Evolutionary conservation across 2,113 vertebrate species (phyloP), one percentile per base, ranked within the genome.

Genomic region (Poeciliopsis retropinna): DNA sequence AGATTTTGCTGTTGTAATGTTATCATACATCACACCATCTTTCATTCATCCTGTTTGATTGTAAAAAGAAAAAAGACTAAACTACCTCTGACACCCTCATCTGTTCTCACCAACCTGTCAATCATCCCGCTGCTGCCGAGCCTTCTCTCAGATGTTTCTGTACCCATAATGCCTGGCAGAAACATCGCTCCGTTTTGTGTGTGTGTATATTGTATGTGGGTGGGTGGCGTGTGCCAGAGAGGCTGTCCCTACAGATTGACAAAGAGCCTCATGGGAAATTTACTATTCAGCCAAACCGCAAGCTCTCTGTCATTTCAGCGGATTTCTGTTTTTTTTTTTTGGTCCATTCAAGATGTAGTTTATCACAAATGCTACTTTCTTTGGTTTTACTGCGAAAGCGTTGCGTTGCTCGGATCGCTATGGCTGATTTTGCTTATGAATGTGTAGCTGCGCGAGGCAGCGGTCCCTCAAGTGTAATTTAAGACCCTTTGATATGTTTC

Each of bases 291-390:
- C 87, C 84, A 94, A 93, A 92, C 90, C 93, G 81, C 92, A 94
- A 81, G 77, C 84, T 92, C 89, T 92, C 89, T 92, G 91, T 93
- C 90, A 93, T 94, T 94, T 94, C 89, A 93, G 89, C 85, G 91
- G 87, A 89, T 93, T 93, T 91, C 82, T 87, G 76, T 84, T 89
- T 91, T 74, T 72, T 92, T 88, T 31, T 31, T 31, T 3, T 3
- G 73, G 84, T 87, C 80, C 86, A 89, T 89, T 90, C 84, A 89
- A 91, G 79, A 91, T 91, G 88, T 85, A 75, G 71, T 86, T 87
- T 91, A 87, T 91, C 75, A 66, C 77, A 89, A 77, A 79, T 65
- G 51, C 60, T 73, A 83, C 73, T 80, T 86, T 87, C 75, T 76
- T 86, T 82, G 71, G 60, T 72, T 81, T 80, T 64, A 73, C 84